A percentile compares a stretch with the other conserved stretches of the same genome.
phyloP scores from a whole-genome alignment of 2,888 invertebrate species.

The Volucella inflata region DNA sequence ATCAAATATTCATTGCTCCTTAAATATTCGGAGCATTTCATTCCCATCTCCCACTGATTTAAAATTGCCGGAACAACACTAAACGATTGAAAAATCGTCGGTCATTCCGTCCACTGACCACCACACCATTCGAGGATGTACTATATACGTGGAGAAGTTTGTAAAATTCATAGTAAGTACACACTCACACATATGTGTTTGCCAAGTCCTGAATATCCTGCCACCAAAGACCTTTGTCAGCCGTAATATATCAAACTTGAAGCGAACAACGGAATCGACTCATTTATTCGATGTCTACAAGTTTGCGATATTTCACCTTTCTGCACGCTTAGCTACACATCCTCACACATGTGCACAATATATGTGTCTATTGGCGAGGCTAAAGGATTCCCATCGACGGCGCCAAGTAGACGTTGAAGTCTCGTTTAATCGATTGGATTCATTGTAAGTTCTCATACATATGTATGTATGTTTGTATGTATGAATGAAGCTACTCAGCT shows the following conservation, averaged over 20 bases:
- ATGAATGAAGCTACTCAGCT: constrained; percentile 55
- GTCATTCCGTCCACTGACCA: constrained; percentile 56
- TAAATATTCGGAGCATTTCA: constrained; percentile 16
- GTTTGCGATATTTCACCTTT: constrained; percentile 77
- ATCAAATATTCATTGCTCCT: constrained; percentile 54
- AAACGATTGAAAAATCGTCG: constrained; percentile 61
- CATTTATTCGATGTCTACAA: constrained; percentile 78
- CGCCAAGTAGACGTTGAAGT: constrained; percentile 78
- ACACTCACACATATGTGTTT: constrained; percentile 39
- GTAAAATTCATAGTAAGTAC: neutral
- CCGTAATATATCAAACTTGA: constrained; percentile 75
- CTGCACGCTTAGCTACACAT: constrained; percentile 74
- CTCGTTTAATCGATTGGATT: constrained; percentile 77
- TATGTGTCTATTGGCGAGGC: constrained; percentile 67
- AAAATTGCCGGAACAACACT: constrained; percentile 46
- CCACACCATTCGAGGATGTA: constrained; percentile 20
- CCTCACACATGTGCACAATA: constrained; percentile 28
- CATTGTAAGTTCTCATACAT: constrained; percentile 27
- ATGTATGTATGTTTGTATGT: neutral
- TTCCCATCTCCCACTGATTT: neutral
- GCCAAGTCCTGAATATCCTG: constrained; percentile 60
- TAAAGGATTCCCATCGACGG: constrained; percentile 74
- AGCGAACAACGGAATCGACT: constrained; percentile 76
- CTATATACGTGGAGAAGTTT: neutral
- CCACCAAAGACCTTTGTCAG: constrained; percentile 67